phyloP scores from a whole-genome alignment of 2,797 vertebrate genomes.

The Ispidina lecontei region DNA sequence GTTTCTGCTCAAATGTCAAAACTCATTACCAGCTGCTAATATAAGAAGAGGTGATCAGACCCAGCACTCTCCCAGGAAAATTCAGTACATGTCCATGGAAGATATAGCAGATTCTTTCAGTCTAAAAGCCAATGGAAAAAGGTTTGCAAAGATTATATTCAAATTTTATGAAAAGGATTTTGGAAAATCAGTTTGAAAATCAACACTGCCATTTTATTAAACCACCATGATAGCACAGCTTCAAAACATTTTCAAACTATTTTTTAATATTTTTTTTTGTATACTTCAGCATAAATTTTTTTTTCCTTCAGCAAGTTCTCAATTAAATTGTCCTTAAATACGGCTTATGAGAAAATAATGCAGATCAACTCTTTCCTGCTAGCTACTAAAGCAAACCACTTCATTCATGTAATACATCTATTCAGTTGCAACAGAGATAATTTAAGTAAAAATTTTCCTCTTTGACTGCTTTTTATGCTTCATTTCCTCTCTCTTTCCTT shows the following conservation, averaged over 20 bases:
- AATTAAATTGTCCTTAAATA: not conserved
- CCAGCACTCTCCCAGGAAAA: not conserved
- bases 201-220: not conserved
- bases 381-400: slow-evolving; percentile 1
- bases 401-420: slow-evolving; percentile 22
- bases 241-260: not conserved
- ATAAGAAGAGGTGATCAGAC: not conserved
- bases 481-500: slow-evolving; percentile 40
- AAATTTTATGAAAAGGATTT: not conserved
- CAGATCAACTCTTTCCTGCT: not conserved
- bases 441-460: slow-evolving; percentile 27
- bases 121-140: not conserved
- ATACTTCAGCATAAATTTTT: not conserved
- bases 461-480: slow-evolving; percentile 36
- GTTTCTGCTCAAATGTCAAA: not conserved
- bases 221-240: not conserved
- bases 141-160: not conserved
- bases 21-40: not conserved
- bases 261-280: not conserved
- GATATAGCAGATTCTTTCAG: rapidly evolving
- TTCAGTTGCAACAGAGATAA: not conserved
- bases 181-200: not conserved
- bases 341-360: not conserved
- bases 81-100: not conserved
- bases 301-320: not conserved